Evolutionary conservation across 2,797 vertebrate genomes (phyloP), one percentile per base, ranked within the genome.

Genomic region (Stomatorhinus walkeri): DNA sequence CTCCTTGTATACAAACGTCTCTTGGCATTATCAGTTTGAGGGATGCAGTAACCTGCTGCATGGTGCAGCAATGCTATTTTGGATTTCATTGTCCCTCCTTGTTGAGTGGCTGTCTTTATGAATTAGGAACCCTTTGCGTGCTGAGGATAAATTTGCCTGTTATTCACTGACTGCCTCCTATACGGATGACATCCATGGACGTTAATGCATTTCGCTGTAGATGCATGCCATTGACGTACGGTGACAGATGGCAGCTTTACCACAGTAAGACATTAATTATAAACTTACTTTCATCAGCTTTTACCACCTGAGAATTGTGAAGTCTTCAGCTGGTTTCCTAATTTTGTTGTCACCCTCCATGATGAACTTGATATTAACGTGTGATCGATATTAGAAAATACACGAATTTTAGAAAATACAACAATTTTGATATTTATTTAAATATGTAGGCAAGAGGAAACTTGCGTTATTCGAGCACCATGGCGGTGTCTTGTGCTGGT

Each of bases 21-120:
- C n/a, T 48, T 84, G 43, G 81, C 48, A 48, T 84, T 84, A 48
- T 51, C 43, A 61, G 43, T 2, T 4, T 10, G 22, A 88, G 5
- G 48, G 28, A 32, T 51, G 76, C 22, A 56, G 10, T 22, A 43
- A 61, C 76, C 22, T 84, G 46, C 87, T 51, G 52, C 85, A 89
- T 83, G 48, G 6, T 89, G 48, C 10, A 12, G 87, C 36, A 76
- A 72, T 43, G 81, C 12, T 59, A 68, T 51, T 90, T 83, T 87
- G 88, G 0, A 87, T 56, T 7, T 14, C 85, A 40, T 89, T 52
- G 2, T 79, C 90, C 40, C 40, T 48, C 2, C 76, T 49, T 89
- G 61, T 36, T 51, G 28, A 40, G 56, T 49, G 81, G 14, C 43
- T 87, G 79, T 64, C 88, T 46, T 52, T 46, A 46, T 76, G 51